Evolutionary conservation across 1,140 invertebrate species (phyloP).

Genomic region (Marisa cornuarietis): DNA sequence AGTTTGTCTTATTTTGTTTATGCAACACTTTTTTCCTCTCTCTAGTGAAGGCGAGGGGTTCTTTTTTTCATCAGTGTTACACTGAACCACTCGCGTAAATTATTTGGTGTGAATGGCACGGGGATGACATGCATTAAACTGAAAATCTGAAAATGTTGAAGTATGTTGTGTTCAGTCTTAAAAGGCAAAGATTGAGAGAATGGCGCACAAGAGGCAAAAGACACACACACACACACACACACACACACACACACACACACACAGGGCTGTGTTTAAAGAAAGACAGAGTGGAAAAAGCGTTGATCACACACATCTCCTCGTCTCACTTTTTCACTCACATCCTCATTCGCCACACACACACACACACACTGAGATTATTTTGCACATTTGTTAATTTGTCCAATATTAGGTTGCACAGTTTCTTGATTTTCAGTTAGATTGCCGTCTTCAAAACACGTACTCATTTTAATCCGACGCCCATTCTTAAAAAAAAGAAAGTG

Average conservation of each 20-base stretch:
- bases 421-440: too few relatives aligned
- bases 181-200: conserved; percentile 11
- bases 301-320: background rate
- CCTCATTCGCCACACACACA: background rate
- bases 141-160: background rate
- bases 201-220: background rate
- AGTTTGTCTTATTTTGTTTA: background rate
- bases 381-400: background rate
- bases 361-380: background rate
- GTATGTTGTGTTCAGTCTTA: background rate
- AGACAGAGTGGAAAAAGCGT: too few relatives aligned
- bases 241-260: conserved; percentile 3
- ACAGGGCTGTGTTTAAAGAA: background rate
- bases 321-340: background rate
- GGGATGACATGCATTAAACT: background rate
- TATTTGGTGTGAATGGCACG: background rate
- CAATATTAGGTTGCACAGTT: too few relatives aligned
- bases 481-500: too few relatives aligned
- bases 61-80: background rate
- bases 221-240: background rate
- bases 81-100: background rate
- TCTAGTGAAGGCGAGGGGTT: background rate
- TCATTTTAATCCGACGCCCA: too few relatives aligned
- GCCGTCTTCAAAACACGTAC: too few relatives aligned
- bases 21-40: background rate